Base-by-base conservation (phyloP, 1,140 invertebrate genomes). In the Drosophila erecta region DNA sequence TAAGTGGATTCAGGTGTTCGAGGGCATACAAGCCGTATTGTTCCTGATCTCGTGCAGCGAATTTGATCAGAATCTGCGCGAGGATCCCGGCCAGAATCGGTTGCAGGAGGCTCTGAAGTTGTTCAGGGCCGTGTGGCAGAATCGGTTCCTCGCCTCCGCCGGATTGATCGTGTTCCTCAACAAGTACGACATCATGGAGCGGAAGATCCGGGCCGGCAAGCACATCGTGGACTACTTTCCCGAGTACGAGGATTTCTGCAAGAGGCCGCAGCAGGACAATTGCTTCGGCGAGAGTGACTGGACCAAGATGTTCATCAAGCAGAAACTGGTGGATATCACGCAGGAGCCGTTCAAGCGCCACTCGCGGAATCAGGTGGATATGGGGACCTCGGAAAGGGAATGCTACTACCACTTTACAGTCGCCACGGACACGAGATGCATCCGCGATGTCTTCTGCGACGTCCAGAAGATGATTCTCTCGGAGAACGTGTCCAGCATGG, bases 1-100 rank as follows among this genome's bases (percentile, higher is more conserved):
- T 77, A 97, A 97, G 91, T 97, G 96, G 96, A 97, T 96, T 69
- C 95, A 96, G 90, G 95, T 96, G 2, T 97, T 97, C 84, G 96
- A 96, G 91, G 96, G 95, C 17, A 96, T 97, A 60, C 94, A 96
- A 69, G 96, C 96, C 2, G 95, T 97, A 47, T 93, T 97, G 79
- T 97, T 96, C 91, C 80, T 97, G 44, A 96, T 96, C 2, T 96
- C 96, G 5, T 94, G 94, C 69, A 96, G 95, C 76, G 95, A 96
- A 89, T 97, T 96, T 90, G 96, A 97, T 90, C 95, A 95, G 90
- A 95, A 93, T 22, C 89, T 96, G 15, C 84, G 96, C n/a, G 96
- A 97, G 84, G 96, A 96, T 89, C 86, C 93, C 41, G 92, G 78
- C 1, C 95, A 94, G 79, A 97, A 97, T 92, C 92, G 96, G 46